Conservation (phyloP, 2,113 vertebrate genomes). For the Vicugna pacos region DNA sequence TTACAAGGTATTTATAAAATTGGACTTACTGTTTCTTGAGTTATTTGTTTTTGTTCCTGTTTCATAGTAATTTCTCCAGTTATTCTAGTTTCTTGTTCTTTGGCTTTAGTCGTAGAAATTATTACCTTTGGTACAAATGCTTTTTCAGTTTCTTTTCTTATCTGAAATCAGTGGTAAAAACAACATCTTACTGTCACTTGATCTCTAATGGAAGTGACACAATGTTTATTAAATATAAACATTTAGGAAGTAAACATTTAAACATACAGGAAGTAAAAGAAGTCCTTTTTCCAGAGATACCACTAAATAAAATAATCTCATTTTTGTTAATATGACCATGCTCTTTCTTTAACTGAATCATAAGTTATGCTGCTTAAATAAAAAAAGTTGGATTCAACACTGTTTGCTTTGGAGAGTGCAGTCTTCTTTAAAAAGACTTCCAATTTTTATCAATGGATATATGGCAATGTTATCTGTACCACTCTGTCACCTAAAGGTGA, state of each 20-base stretch:
- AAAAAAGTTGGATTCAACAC: not conserved
- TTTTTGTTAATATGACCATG: not conserved
- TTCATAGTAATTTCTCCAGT: slow-evolving; percentile 87
- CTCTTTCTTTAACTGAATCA: not conserved
- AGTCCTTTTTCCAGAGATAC: not conserved
- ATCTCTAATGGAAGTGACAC: slow-evolving; percentile 4
- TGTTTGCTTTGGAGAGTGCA: not conserved
- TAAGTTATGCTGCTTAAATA: not conserved
- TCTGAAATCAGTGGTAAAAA: slow-evolving; percentile 86
- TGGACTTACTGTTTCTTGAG: slow-evolving; percentile 87
- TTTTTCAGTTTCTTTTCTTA: slow-evolving; percentile 89
- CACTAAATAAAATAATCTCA: slow-evolving; percentile 46
- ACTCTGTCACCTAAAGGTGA: slow-evolving; percentile 29
- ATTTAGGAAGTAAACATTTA: too few relatives aligned
- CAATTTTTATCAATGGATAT: not conserved
- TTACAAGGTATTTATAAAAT: slow-evolving; percentile 39
- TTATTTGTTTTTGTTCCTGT: slow-evolving; percentile 87
- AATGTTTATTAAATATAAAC: not conserved
- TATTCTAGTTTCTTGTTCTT: slow-evolving; percentile 85
- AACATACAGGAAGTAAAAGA: not conserved
- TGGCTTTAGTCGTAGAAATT: slow-evolving; percentile 88
- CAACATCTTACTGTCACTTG: slow-evolving; percentile 55
- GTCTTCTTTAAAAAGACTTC: slow-evolving; percentile 36
- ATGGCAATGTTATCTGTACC: not conserved
- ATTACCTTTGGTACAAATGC: slow-evolving; percentile 88